phyloP scores from a whole-genome alignment of 2,888 invertebrate genomes.

The Stenichneumon culpator region DNA sequence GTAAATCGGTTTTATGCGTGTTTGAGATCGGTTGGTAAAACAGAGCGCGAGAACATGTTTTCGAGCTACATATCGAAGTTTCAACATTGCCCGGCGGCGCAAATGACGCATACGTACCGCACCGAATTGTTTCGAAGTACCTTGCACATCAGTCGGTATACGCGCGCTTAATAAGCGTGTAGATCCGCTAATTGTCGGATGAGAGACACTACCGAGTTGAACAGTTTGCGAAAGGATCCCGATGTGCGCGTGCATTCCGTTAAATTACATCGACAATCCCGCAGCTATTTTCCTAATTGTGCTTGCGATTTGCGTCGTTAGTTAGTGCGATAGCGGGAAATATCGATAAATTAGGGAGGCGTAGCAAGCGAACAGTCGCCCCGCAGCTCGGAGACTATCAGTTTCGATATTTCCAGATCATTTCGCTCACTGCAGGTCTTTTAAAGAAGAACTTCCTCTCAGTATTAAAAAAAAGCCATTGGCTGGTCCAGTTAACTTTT shows the following conservation, averaged over 20 bases:
- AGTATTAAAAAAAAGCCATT: no score
- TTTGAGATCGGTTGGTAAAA: background rate
- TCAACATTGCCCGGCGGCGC: no score
- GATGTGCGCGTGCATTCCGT: background rate
- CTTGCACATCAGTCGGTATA: background rate
- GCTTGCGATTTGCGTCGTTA: conserved; percentile 5
- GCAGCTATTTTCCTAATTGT: background rate
- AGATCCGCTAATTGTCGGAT: background rate
- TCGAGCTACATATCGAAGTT: background rate
- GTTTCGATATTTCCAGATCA: background rate
- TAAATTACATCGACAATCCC: conserved; percentile 4
- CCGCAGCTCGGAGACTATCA: background rate
- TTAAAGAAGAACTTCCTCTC: no score
- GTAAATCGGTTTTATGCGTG: background rate
- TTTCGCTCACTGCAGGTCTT: background rate
- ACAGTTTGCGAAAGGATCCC: background rate
- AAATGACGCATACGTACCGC: background rate
- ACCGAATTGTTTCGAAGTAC: background rate
- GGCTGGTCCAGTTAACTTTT: no score
- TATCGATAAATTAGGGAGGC: background rate
- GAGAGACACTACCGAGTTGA: background rate
- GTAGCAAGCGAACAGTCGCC: background rate
- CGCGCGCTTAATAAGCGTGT: background rate
- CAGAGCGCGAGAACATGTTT: background rate
- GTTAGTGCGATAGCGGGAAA: conserved; percentile 1